phyloP scores from a whole-genome alignment of 1,140 invertebrate species.

The Drosophila ogumai region DNA sequence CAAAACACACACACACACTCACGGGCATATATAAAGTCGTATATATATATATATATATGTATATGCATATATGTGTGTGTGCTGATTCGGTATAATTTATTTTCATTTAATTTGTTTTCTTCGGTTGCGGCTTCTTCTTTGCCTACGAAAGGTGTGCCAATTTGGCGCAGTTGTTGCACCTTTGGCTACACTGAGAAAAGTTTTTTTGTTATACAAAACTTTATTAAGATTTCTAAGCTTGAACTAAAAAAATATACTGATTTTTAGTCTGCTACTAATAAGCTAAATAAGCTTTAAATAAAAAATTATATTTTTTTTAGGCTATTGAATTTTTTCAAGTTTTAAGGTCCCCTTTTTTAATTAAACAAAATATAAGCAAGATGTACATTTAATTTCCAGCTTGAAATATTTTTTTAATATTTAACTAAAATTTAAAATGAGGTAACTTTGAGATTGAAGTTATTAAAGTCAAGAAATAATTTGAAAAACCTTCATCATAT shows the following conservation, averaged over 20 bases:
- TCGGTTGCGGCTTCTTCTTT: constrained; percentile 17
- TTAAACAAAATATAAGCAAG: neutral
- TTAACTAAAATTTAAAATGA: too few species aligned
- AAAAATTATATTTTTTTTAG: neutral
- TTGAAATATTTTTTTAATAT: neutral
- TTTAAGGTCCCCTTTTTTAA: neutral
- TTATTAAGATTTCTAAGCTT: too few species aligned
- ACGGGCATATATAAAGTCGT: constrained; percentile 36
- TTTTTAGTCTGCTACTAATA: neutral
- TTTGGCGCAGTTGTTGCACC: constrained; percentile 52
- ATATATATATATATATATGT: neutral
- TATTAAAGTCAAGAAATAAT: too few species aligned
- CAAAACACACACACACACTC: constrained; percentile 38
- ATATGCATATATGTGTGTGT: neutral
- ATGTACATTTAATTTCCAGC: neutral
- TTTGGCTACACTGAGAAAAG: constrained; percentile 27
- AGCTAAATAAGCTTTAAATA: neutral
- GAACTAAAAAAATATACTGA: neutral
- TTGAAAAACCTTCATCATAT: too few species aligned
- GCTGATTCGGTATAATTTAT: constrained; percentile 47
- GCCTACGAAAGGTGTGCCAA: constrained; percentile 49
- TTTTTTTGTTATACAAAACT: neutral
- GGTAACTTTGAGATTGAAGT: neutral
- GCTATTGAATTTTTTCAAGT: too few species aligned
- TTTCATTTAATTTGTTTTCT: constrained; percentile 48